A percentile compares a stretch with the other conserved stretches of the same genome.
These are phyloP conservation scores for Mercenaria mercenaria DNA, from an alignment of 1,140 invertebrate genomes.

Conservation along the genomic window DNA sequence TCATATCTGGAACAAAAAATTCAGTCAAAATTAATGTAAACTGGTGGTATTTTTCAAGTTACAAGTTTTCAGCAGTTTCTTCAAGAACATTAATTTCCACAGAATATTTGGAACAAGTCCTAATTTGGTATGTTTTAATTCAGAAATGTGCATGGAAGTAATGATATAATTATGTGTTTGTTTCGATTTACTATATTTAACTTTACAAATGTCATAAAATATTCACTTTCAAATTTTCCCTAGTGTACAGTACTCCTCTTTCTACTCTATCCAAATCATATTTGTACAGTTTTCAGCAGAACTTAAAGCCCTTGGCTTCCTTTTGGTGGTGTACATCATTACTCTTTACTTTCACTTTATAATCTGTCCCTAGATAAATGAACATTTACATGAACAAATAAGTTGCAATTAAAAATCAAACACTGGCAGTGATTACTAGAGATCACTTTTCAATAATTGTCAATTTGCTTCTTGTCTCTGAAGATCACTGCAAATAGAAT, in stretches of 20 bases:
- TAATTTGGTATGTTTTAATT: too few species aligned
- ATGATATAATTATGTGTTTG: too few species aligned
- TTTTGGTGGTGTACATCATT: background rate
- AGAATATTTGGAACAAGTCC: too few species aligned
- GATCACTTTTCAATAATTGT: background rate
- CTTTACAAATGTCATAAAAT: background rate
- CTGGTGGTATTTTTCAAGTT: too few species aligned
- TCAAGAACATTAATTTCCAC: too few species aligned
- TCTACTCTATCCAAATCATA: too few species aligned
- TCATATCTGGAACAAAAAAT: too few species aligned
- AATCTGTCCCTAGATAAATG: constrained; percentile 7
- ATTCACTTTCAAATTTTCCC: background rate
- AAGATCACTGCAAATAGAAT: constrained; percentile 9
- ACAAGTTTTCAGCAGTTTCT: too few species aligned
- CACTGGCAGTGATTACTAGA: background rate
- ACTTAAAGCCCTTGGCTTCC: background rate
- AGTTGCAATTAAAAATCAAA: constrained; percentile 5
- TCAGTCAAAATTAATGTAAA: too few species aligned
- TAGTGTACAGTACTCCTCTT: background rate
- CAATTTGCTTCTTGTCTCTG: background rate
- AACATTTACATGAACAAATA: constrained; percentile 23
- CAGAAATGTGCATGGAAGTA: too few species aligned
- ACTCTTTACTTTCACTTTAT: background rate
- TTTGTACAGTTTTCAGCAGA: background rate
- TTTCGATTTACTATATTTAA: too few species aligned